Percentiles rank a stretch among this genome's conserved stretches.
These are phyloP conservation scores for Folsomia manolachei DNA, from an alignment of 2,888 invertebrate genomes.

Conservation along the genomic window DNA sequence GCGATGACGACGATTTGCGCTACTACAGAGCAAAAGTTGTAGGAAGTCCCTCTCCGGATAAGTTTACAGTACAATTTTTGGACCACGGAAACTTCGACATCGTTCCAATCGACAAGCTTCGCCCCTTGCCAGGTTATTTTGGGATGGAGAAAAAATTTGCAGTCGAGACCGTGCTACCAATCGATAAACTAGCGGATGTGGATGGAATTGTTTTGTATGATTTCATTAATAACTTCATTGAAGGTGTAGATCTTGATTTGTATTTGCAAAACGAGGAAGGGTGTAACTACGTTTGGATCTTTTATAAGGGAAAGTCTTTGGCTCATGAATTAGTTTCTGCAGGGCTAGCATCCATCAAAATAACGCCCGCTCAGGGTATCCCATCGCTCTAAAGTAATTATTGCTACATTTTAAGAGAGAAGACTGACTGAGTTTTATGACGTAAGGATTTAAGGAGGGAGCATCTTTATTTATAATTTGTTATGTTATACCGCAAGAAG, in stretches of 20 bases:
- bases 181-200: background rate
- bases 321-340: too few relatives aligned
- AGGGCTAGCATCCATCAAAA: too few relatives aligned
- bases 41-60: too few relatives aligned
- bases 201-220: background rate
- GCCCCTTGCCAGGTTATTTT: background rate
- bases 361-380: too few relatives aligned
- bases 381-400: too few relatives aligned
- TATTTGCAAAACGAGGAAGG: background rate
- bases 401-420: too few relatives aligned
- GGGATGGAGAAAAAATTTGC: background rate
- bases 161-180: background rate
- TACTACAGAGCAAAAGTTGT: background rate
- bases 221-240: background rate
- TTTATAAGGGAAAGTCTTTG: background rate
- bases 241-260: background rate
- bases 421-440: too few relatives aligned
- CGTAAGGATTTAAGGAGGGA: too few relatives aligned
- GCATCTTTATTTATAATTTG: too few relatives aligned
- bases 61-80: conserved; percentile 6
- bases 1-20: background rate
- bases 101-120: background rate
- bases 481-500: too few relatives aligned
- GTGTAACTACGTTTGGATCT: background rate
- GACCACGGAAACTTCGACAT: conserved; percentile 3